Evolutionary conservation across 2,113 vertebrate species (phyloP).

Genomic region (Nymphicus hollandicus): DNA sequence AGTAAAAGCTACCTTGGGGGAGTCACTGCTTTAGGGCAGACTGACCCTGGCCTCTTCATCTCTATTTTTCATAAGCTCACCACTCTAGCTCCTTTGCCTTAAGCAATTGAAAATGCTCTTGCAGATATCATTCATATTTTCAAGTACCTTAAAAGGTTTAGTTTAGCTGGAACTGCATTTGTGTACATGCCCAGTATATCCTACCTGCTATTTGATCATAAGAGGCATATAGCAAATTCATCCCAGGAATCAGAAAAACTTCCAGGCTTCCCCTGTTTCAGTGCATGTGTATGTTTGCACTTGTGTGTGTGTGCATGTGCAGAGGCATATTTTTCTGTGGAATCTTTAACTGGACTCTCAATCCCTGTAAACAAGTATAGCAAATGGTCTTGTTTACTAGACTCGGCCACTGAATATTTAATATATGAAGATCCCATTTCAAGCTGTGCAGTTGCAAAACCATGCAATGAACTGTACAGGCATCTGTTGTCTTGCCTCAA

Average conservation of each 20-base stretch:
- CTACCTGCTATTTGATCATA: not conserved
- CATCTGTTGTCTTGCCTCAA: not conserved
- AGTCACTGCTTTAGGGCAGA: not conserved
- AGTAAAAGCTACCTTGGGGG: not conserved
- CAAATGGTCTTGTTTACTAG: not conserved
- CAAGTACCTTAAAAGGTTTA: not conserved
- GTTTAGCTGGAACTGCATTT: not conserved
- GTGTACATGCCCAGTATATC: not conserved
- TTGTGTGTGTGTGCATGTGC: rapidly evolving
- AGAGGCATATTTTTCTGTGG: not conserved
- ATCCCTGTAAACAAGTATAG: not conserved
- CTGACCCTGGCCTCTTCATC: not conserved
- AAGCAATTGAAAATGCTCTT: not conserved
- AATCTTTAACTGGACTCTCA: not conserved
- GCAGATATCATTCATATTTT: not conserved
- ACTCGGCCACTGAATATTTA: not conserved
- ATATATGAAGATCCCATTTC: not conserved
- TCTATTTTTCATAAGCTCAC: not conserved
- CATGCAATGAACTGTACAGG: not conserved
- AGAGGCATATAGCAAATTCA: not conserved
- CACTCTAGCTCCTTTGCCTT: not conserved
- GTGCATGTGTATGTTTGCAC: not conserved
- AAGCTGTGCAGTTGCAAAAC: constrained; percentile 1
- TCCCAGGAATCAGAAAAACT: not conserved
- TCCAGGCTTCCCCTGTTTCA: not conserved